A percentile compares a stretch with the other conserved stretches of the same genome.
Conservation (phyloP, 92 coral and sea anemone genomes). For the Montipora capitata region DNA sequence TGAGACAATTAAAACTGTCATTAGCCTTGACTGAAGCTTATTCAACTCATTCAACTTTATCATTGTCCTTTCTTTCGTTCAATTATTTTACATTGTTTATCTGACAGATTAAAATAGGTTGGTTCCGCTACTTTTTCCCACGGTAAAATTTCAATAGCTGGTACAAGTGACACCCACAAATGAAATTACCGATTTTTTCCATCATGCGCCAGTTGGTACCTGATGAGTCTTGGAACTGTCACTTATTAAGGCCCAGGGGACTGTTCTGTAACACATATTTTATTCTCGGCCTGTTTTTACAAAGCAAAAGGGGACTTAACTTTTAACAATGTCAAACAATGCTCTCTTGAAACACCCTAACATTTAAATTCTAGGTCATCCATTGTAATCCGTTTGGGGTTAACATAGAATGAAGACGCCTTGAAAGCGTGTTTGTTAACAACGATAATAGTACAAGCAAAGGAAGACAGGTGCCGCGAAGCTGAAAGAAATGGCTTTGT, state of each 20-base stretch:
- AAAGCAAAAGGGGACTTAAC: conserved; percentile 7
- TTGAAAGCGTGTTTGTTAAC: conserved; percentile 36
- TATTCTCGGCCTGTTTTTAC: neutral
- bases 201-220: conserved; percentile 1
- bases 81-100: conserved; percentile 35
- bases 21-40: neutral
- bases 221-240: neutral
- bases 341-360: neutral
- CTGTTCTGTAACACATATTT: conserved; percentile 5
- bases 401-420: neutral
- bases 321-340: conserved; percentile 17
- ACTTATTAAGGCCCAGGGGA: neutral
- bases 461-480: conserved; percentile 23
- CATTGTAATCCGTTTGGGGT: neutral
- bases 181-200: conserved; percentile 8
- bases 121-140: conserved; percentile 53
- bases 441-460: conserved; percentile 23
- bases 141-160: conserved; percentile 62
- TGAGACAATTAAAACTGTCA: conserved; percentile 23
- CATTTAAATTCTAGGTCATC: neutral
- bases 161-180: conserved; percentile 5
- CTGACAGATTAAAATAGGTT: neutral
- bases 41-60: neutral
- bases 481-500: neutral
- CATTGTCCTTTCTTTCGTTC: conserved; percentile 24